These are phyloP conservation scores for Hippocampus kuda DNA, from an alignment of 2,797 vertebrate species.

Conservation along the genomic window DNA sequence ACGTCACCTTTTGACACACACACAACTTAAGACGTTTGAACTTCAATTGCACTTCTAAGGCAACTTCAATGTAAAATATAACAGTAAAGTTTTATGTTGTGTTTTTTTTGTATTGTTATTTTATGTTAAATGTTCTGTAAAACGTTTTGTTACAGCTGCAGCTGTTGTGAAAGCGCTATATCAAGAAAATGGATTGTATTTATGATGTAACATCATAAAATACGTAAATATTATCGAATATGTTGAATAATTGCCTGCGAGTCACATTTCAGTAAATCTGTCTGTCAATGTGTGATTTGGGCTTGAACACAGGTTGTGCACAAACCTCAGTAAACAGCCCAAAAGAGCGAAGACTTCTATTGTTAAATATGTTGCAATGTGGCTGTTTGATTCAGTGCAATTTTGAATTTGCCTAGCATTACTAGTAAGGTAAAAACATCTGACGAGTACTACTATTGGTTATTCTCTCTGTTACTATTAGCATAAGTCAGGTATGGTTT, in stretches of 20 bases:
- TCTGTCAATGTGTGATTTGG: not conserved
- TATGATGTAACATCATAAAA: not conserved
- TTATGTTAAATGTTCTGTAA: too few species aligned
- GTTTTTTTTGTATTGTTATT: too few species aligned
- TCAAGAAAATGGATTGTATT: too few species aligned
- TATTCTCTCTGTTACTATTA: too few species aligned
- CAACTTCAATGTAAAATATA: not conserved
- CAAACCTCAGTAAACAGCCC: not conserved
- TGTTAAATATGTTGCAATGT: not conserved
- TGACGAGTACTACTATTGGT: too few species aligned
- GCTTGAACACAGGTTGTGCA: not conserved
- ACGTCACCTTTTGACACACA: not conserved
- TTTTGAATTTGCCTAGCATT: not conserved
- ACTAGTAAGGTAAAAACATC: not conserved
- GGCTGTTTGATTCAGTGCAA: not conserved
- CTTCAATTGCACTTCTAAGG: not conserved
- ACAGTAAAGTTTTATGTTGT: too few species aligned
- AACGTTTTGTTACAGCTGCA: too few species aligned
- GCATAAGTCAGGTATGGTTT: too few species aligned
- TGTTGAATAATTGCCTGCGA: not conserved
- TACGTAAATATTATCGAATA: not conserved
- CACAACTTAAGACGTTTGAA: not conserved
- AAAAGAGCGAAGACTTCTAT: not conserved
- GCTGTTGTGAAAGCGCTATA: too few species aligned
- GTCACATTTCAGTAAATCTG: not conserved